phyloP scores from a whole-genome alignment of 2,888 invertebrate genomes.

The Dryocosmus kuriphilus region DNA sequence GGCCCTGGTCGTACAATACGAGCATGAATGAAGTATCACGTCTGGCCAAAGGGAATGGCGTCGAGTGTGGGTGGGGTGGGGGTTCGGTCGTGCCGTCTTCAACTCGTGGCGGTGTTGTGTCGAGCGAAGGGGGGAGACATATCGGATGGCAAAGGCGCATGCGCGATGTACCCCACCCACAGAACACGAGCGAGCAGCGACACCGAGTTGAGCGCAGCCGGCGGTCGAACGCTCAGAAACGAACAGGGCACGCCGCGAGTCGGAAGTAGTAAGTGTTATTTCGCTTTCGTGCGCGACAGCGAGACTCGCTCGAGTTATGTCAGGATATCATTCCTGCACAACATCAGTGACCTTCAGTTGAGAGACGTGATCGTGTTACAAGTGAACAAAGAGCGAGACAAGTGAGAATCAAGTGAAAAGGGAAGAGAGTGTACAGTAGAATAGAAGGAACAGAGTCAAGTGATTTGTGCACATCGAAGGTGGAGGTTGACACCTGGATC shows the following conservation, averaged over 20 bases:
- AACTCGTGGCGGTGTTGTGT: slow-evolving; percentile 47
- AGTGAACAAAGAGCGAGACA: slow-evolving; percentile 5
- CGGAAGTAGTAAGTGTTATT: slow-evolving; percentile 43
- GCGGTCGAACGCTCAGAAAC: slow-evolving; percentile 58
- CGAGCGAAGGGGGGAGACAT: slow-evolving; percentile 45
- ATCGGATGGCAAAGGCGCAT: slow-evolving; percentile 52
- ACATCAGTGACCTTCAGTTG: neutral
- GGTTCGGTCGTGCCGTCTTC: slow-evolving; percentile 53
- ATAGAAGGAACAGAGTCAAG: neutral
- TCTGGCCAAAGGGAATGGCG: slow-evolving; percentile 68
- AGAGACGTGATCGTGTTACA: slow-evolving; percentile 1
- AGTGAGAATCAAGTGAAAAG: slow-evolving; percentile 33
- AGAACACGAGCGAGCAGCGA: slow-evolving; percentile 62
- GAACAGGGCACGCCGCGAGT: slow-evolving; percentile 54
- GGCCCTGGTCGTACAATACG: slow-evolving; percentile 72
- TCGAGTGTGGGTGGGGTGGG: slow-evolving; percentile 59
- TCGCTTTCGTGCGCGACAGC: slow-evolving; percentile 48
- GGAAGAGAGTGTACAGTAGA: slow-evolving; percentile 5
- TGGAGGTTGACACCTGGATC: neutral
- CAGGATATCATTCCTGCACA: slow-evolving; percentile 7
- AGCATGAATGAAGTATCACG: slow-evolving; percentile 77
- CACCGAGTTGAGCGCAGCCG: slow-evolving; percentile 63
- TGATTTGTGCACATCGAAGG: slow-evolving; percentile 2
- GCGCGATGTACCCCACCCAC: slow-evolving; percentile 55
- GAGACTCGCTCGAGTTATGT: slow-evolving; percentile 49